Evolutionary conservation across 1,140 invertebrate genomes (phyloP).

Genomic region (Drosophila aff.): DNA sequence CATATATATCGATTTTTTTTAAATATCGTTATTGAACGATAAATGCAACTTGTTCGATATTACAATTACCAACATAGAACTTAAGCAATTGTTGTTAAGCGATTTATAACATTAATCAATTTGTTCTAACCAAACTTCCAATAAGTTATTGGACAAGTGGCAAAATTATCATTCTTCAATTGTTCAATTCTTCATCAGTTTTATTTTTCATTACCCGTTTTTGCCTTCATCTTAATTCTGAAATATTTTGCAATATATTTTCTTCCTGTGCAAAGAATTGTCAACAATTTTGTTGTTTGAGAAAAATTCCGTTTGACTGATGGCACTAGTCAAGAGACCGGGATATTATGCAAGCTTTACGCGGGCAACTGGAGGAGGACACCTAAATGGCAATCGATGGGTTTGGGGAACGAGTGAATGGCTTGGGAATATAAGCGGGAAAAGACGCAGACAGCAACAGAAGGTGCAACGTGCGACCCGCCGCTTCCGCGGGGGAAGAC

Average conservation of each 20-base stretch:
- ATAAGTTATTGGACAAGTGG: too few relatives aligned
- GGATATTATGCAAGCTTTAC: conserved; percentile 29
- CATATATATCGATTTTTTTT: too few relatives aligned
- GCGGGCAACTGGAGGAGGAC: conserved; percentile 5
- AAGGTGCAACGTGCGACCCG: conserved; percentile 12
- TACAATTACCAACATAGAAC: too few relatives aligned
- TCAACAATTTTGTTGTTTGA: conserved; percentile 25
- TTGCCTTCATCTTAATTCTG: neutral
- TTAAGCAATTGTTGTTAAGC: too few relatives aligned
- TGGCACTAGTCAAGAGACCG: conserved; percentile 10
- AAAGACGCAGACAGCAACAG: neutral
- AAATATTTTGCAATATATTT: neutral
- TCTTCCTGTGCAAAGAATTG: neutral
- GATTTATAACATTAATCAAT: too few relatives aligned
- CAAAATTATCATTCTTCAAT: too few relatives aligned
- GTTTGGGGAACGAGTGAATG: neutral
- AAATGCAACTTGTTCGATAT: too few relatives aligned
- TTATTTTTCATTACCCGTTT: neutral
- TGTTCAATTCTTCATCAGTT: too few relatives aligned
- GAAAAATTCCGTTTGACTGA: conserved; percentile 36
- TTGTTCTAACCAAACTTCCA: too few relatives aligned
- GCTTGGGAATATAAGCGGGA: neutral
- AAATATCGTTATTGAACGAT: too few relatives aligned
- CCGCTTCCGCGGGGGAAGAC: conserved; percentile 6
- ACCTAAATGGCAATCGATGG: conserved; percentile 6